Percentiles rank a stretch among this genome's conserved stretches.
Conservation (phyloP, 2,797 vertebrate genomes). For the Tolypeutes matacus region DNA sequence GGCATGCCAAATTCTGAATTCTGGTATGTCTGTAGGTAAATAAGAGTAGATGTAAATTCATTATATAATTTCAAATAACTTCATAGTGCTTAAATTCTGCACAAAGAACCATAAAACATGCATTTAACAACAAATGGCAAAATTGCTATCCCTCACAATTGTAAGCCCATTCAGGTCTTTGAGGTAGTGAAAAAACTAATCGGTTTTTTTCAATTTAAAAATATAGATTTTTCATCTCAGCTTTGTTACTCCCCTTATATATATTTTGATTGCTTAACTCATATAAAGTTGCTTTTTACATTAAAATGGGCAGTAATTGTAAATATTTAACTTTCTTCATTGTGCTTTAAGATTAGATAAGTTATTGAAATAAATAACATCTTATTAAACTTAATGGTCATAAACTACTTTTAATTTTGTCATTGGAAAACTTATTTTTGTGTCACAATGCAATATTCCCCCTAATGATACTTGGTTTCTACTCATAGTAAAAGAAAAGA, state of each 20-base stretch:
- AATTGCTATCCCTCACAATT: background rate
- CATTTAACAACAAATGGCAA: too few species aligned
- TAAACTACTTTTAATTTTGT: background rate
- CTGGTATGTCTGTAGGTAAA: background rate
- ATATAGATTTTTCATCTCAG: too few species aligned
- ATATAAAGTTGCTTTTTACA: background rate
- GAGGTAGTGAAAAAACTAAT: background rate
- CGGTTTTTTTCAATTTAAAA: too few species aligned
- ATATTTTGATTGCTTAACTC: background rate
- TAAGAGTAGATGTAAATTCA: background rate
- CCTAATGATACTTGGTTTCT: background rate
- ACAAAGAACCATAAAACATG: background rate
- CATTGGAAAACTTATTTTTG: background rate
- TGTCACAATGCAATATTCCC: background rate
- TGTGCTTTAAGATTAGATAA: background rate
- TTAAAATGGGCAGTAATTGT: background rate
- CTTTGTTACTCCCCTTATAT: background rate
- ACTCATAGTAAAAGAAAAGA: too few species aligned
- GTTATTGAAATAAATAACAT: background rate
- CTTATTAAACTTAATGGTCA: background rate
- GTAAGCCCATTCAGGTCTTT: background rate
- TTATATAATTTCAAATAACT: background rate
- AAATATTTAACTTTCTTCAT: background rate
- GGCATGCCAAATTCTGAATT: conserved; percentile 1
- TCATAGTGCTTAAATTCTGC: background rate